Base-by-base conservation (phyloP, 2,888 invertebrate species). In the Xanthia icteritia region DNA sequence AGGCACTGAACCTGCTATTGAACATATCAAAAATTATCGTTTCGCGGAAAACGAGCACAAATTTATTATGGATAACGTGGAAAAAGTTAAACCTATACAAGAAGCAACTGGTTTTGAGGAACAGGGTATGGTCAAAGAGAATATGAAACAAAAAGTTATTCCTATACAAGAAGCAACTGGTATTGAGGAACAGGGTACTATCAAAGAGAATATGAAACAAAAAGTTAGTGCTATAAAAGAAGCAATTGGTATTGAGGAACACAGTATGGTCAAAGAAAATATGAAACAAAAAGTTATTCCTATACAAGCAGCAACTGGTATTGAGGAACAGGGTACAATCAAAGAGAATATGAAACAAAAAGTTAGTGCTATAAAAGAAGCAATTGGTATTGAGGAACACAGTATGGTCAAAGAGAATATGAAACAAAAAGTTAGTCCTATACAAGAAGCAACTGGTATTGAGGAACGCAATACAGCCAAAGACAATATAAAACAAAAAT, bases 281-380 rank as follows among this genome's bases (percentile, higher is more conserved):
- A 48, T 15, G 2, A 63, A 42, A 61, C 75, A 81, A 11, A 83
- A 77, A 76, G 36, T 73, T 48, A 48, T 1, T 64, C 9, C 31
- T 45, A 1, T 15, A 13, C 27, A 64, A 67, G 42, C 39, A 20
- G n/a, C 63, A 81, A 36, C 45, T 64, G 39, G 2, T 56, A 65
- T 72, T 76, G 68, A 79, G 23, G 67, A 61, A 70, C 71, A 79
- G 6, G 56, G 48, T 68, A 45, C 39, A n/a, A 54, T 27, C 20
- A 58, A 81, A 73, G 11, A 58, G 6, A 73, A 76, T 61, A n/a
- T 48, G 20, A 60, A 36, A 48, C 75, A 80, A 9, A 83, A 77
- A 76, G 39, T 73, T 39, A 48, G 3, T 67, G 15, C 31, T 51
- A 2, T 20, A 9, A 23, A 54, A 23, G 51, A 8, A 54, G 54